These are phyloP conservation scores for Ariolimax columbianus DNA, from an alignment of 2,888 invertebrate species.

Conservation along the genomic window DNA sequence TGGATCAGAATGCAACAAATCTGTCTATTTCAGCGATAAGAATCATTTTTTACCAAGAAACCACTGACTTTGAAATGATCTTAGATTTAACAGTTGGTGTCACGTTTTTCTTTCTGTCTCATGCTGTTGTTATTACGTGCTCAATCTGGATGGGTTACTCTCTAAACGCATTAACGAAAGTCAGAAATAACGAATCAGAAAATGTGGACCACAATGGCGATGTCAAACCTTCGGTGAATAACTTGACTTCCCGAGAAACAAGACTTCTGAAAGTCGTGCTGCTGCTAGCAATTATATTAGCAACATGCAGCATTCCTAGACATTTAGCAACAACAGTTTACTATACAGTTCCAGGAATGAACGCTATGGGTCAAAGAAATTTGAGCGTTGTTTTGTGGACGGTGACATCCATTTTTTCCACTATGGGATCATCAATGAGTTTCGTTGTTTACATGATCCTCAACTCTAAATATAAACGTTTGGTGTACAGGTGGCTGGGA, in stretches of 20 bases:
- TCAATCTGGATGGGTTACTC: slow-evolving; percentile 29
- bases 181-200: background rate
- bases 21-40: background rate
- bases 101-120: background rate
- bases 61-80: slow-evolving; percentile 9
- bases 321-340: background rate
- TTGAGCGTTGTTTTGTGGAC: background rate
- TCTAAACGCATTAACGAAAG: background rate
- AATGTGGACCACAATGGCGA: background rate
- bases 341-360: slow-evolving; percentile 3
- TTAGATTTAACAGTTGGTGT: slow-evolving; percentile 5
- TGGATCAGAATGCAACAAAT: background rate
- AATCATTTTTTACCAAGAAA: background rate
- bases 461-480: background rate
- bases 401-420: background rate
- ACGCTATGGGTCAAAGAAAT: background rate
- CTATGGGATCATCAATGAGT: background rate
- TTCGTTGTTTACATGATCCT: background rate
- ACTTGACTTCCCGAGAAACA: background rate
- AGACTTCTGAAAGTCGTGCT: background rate
- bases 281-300: background rate
- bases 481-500: background rate
- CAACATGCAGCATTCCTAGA: background rate
- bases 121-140: slow-evolving; percentile 1
- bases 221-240: background rate